Evolutionary conservation across 2,888 invertebrate species (phyloP).

Genomic region (Nasonovia ribisnigri): DNA sequence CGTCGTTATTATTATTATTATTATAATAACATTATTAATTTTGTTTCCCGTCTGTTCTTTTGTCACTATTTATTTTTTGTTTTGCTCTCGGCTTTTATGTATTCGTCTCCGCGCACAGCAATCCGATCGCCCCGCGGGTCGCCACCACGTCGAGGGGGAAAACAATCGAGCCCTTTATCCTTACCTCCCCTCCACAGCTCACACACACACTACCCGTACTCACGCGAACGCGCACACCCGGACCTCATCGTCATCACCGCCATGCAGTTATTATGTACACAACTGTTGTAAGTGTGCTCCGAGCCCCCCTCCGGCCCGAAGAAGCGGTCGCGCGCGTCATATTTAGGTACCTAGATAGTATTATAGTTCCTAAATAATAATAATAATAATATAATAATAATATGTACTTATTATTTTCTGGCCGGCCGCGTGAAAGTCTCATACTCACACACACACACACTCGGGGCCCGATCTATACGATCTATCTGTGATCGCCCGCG

Average conservation of each 20-base stretch:
- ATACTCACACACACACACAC: background rate
- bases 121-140: slow-evolving; percentile 19
- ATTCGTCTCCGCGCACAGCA: background rate
- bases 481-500: slow-evolving; percentile 18
- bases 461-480: background rate
- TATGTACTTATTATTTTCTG: slow-evolving; percentile 2
- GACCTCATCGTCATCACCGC: background rate
- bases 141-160: background rate
- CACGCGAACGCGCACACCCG: background rate
- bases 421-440: slow-evolving; percentile 24
- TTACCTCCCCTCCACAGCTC: background rate
- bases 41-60: slow-evolving; percentile 21
- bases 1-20: background rate
- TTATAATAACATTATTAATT: slow-evolving; percentile 24
- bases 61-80: background rate
- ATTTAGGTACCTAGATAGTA: background rate
- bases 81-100: background rate
- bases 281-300: background rate
- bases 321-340: background rate
- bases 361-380: slow-evolving; percentile 13
- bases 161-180: slow-evolving; percentile 28
- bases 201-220: background rate
- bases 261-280: background rate
- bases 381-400: background rate
- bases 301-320: background rate